Percentiles rank a stretch among this genome's conserved stretches.
Conservation (phyloP, 1,140 invertebrate genomes). For the Drosophila subpulchrella region DNA sequence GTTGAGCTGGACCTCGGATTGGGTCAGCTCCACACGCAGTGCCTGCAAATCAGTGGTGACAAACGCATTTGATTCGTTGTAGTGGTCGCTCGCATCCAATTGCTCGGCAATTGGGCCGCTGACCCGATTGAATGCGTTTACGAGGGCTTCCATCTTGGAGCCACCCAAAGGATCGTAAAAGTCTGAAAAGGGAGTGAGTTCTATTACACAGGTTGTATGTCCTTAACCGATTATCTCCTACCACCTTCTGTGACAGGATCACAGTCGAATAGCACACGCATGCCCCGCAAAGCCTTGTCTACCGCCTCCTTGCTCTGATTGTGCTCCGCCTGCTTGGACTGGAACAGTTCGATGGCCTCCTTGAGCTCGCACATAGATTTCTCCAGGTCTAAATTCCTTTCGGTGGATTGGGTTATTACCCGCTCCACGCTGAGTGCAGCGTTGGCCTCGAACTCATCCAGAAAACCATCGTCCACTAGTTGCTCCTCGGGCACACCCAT, state of each 20-base stretch:
- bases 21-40: constrained; percentile 47
- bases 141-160: constrained; percentile 45
- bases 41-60: constrained; percentile 45
- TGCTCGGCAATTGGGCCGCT: constrained; percentile 63
- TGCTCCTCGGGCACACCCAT: constrained; percentile 24
- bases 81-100: constrained; percentile 62
- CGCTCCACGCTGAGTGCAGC: constrained; percentile 43
- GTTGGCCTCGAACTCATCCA: constrained; percentile 45
- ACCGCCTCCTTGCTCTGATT: constrained; percentile 52
- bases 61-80: constrained; percentile 52
- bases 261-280: constrained; percentile 36
- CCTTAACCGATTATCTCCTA: not conserved
- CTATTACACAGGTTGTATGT: not conserved
- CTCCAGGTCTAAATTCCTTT: constrained; percentile 41
- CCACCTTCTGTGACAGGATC: constrained; percentile 12
- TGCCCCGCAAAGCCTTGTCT: constrained; percentile 24
- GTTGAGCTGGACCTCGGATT: constrained; percentile 57
- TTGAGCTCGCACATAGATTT: constrained; percentile 43
- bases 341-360: constrained; percentile 61
- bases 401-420: constrained; percentile 8
- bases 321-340: constrained; percentile 42
- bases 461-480: constrained; percentile 50
- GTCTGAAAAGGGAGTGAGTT: not conserved
- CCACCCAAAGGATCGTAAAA: not conserved
- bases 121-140: constrained; percentile 58